phyloP scores from a whole-genome alignment of 2,113 vertebrate genomes.

The Oenanthe melanoleuca region DNA sequence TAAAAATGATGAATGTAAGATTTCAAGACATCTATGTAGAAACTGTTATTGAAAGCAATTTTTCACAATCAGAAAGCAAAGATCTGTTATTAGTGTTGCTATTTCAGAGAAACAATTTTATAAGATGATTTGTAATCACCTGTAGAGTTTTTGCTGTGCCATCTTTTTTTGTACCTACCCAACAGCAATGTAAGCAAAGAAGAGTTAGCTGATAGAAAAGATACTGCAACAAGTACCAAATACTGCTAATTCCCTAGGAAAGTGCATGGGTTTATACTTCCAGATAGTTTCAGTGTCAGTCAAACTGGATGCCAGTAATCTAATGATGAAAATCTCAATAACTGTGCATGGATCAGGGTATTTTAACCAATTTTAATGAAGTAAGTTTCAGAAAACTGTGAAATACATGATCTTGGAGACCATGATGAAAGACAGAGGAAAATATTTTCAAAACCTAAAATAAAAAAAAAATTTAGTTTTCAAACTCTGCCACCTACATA shows the following conservation, averaged over 20 bases:
- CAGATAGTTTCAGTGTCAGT: background rate
- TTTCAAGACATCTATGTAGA: background rate
- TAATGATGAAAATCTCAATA: background rate
- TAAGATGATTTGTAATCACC: background rate
- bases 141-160: background rate
- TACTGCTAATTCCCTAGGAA: background rate
- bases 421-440: background rate
- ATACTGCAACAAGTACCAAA: background rate
- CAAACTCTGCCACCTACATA: background rate
- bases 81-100: background rate
- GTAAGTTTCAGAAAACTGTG: background rate
- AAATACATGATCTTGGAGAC: background rate
- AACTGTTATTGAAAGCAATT: constrained; percentile 27
- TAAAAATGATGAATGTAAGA: background rate
- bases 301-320: background rate
- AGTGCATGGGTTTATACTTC: background rate
- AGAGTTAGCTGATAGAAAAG: background rate
- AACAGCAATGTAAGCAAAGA: background rate
- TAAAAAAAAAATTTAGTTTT: background rate
- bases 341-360: background rate
- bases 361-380: background rate
- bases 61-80: background rate
- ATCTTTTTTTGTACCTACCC: background rate
- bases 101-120: background rate
- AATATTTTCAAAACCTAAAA: background rate